Evolutionary conservation across 2,888 invertebrate species (phyloP).

Genomic region (Stratiomys singularior): DNA sequence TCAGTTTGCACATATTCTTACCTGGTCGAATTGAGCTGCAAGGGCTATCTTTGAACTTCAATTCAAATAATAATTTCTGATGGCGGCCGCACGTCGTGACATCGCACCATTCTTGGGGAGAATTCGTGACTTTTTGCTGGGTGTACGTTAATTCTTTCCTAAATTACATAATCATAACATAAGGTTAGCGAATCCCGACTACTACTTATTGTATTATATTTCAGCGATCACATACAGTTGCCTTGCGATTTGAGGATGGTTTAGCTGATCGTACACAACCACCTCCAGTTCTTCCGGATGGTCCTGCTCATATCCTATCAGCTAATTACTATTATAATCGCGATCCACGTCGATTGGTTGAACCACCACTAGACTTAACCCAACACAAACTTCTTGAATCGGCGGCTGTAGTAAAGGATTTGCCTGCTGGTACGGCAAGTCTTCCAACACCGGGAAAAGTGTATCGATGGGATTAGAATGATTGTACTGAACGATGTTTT

Average conservation of each 20-base stretch:
- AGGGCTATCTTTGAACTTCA: no score
- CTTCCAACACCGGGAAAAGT: slow-evolving; percentile 70
- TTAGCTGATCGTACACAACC: slow-evolving; percentile 82
- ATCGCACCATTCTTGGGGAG: slow-evolving; percentile 73
- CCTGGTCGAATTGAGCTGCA: no score
- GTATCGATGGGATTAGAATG: slow-evolving; percentile 69
- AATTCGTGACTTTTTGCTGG: slow-evolving; percentile 74
- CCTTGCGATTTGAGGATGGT: slow-evolving; percentile 75
- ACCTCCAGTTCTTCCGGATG: slow-evolving; percentile 82
- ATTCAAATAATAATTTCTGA: neutral
- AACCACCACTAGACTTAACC: slow-evolving; percentile 61
- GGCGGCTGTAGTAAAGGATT: slow-evolving; percentile 58
- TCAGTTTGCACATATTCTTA: no score
- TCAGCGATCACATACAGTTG: slow-evolving; percentile 72
- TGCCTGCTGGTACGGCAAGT: slow-evolving; percentile 61
- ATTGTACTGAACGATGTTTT: neutral
- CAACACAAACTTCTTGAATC: slow-evolving; percentile 29
- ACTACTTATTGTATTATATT: slow-evolving; percentile 35
- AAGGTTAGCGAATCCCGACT: slow-evolving; percentile 10
- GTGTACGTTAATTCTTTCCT: slow-evolving; percentile 66
- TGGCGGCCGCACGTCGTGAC: slow-evolving; percentile 69
- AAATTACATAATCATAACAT: neutral
- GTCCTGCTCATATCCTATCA: slow-evolving; percentile 79
- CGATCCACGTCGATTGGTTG: slow-evolving; percentile 83
- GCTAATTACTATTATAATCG: slow-evolving; percentile 86